phyloP scores from a whole-genome alignment of 2,888 invertebrate species.

The Resseliella maxima region DNA sequence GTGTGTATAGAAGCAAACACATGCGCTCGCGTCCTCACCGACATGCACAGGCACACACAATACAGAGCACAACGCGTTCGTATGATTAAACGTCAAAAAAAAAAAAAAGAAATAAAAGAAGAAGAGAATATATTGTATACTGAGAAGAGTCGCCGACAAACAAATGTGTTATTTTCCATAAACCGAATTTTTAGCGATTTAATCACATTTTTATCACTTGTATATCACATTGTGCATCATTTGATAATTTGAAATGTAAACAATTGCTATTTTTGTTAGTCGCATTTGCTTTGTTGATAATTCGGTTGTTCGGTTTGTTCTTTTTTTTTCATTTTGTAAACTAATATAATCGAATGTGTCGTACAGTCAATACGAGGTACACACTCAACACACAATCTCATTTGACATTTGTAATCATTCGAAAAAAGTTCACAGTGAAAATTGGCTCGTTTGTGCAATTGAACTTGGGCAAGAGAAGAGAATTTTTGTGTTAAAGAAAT shows the following conservation, averaged over 20 bases:
- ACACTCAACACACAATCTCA: not conserved
- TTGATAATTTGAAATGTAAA: not conserved
- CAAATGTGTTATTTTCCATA: slow-evolving; percentile 18
- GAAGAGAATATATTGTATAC: too few relatives aligned
- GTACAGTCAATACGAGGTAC: not conserved
- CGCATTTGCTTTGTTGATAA: too few relatives aligned
- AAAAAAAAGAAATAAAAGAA: too few relatives aligned
- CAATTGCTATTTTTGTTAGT: not conserved
- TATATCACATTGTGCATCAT: not conserved
- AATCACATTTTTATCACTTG: not conserved
- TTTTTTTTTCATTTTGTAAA: not conserved
- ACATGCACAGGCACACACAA: slow-evolving; percentile 33
- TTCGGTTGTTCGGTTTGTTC: not conserved
- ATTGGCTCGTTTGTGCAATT: not conserved
- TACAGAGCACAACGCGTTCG: not conserved
- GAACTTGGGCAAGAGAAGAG: not conserved
- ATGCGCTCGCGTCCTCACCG: slow-evolving; percentile 11
- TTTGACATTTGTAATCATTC: not conserved
- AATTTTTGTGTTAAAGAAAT: not conserved
- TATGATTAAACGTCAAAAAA: slow-evolving; percentile 49
- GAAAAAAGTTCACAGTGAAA: not conserved
- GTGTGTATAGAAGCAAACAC: slow-evolving; percentile 29
- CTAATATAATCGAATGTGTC: not conserved
- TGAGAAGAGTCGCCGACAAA: slow-evolving; percentile 24
- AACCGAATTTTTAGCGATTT: not conserved